phyloP scores from a whole-genome alignment of 1,140 invertebrate genomes.

The Laodelphax striatellus region DNA sequence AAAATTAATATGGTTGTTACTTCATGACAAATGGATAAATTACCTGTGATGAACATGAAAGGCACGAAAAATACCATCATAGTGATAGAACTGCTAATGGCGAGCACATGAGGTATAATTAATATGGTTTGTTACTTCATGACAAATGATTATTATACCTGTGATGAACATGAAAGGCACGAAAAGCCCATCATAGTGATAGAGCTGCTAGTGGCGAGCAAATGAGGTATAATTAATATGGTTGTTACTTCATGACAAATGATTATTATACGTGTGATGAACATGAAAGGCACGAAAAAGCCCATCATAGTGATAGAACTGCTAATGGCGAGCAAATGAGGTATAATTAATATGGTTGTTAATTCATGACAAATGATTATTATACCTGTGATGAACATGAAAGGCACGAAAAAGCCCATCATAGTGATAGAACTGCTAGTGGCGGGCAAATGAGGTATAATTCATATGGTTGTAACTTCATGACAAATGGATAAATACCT shows the following conservation, averaged over 20 bases:
- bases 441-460: slow-evolving; percentile 66
- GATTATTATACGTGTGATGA: too few relatives aligned
- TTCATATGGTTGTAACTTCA: too few relatives aligned
- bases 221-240: too few relatives aligned
- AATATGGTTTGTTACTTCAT: slow-evolving; percentile 34
- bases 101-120: slow-evolving; percentile 76
- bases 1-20: too few relatives aligned
- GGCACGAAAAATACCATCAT: slow-evolving; percentile 96
- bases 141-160: too few relatives aligned
- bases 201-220: too few relatives aligned
- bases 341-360: too few relatives aligned
- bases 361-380: too few relatives aligned
- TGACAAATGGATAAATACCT: too few relatives aligned
- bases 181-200: slow-evolving; percentile 76
- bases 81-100: slow-evolving; percentile 81
- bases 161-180: slow-evolving; percentile 54
- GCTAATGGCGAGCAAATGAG: slow-evolving; percentile 67
- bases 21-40: too few relatives aligned
- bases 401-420: slow-evolving; percentile 94
- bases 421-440: slow-evolving; percentile 84
- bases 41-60: slow-evolving; percentile 62
- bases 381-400: slow-evolving; percentile 74
- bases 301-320: slow-evolving; percentile 77
- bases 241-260: too few relatives aligned
- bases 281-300: slow-evolving; percentile 35